phyloP scores from a whole-genome alignment of 2,888 invertebrate genomes.

The Aphidoletes aphidimyza region DNA sequence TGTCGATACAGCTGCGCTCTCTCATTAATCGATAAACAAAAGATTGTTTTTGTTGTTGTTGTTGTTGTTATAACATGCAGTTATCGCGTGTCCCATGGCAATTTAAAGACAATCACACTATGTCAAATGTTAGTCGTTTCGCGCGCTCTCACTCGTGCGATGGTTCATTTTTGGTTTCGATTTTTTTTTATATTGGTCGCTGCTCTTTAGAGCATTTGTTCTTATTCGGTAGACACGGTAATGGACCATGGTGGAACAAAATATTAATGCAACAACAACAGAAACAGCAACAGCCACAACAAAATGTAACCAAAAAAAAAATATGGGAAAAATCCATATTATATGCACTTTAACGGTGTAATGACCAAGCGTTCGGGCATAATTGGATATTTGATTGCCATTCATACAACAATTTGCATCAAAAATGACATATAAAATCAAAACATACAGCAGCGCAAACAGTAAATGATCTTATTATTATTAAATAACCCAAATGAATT shows the following conservation, averaged over 20 bases:
- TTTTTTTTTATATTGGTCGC: too few relatives aligned
- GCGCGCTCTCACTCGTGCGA: too few relatives aligned
- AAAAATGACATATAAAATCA: not conserved
- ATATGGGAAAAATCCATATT: slow-evolving; percentile 6
- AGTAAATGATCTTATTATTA: not conserved
- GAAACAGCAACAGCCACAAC: too few relatives aligned
- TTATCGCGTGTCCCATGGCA: slow-evolving; percentile 11
- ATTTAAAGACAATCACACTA: slow-evolving; percentile 19
- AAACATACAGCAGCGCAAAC: not conserved
- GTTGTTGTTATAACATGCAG: not conserved
- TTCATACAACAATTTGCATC: slow-evolving; percentile 3
- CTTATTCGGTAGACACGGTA: not conserved
- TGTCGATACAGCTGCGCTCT: too few relatives aligned
- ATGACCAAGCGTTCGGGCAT: not conserved
- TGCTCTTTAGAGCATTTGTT: not conserved
- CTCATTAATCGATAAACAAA: too few relatives aligned
- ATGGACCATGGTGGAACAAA: too few relatives aligned
- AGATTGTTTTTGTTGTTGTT: not conserved
- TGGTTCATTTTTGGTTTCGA: too few relatives aligned
- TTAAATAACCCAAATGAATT: not conserved
- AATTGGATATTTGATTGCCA: not conserved
- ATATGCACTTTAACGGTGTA: not conserved
- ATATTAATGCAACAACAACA: not conserved
- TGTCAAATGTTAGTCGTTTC: not conserved
- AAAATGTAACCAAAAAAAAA: too few relatives aligned